Evolutionary conservation across 1,140 invertebrate species (phyloP).

Genomic region (Magallana angulata): DNA sequence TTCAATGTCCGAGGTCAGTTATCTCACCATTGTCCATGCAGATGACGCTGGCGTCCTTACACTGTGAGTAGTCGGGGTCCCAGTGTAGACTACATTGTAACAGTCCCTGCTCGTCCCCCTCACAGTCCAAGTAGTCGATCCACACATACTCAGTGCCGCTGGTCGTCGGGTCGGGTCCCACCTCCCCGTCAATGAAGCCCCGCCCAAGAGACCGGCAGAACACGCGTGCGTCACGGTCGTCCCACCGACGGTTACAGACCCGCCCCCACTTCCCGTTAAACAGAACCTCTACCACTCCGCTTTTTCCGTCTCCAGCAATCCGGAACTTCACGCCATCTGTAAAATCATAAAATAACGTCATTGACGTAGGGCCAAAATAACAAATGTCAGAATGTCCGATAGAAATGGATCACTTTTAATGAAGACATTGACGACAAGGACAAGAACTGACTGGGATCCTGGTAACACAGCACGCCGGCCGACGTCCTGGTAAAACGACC

Average conservation of each 20-base stretch:
- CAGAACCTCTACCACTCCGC: slow-evolving; percentile 80
- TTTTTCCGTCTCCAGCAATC: slow-evolving; percentile 55
- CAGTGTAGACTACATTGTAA: slow-evolving; percentile 57
- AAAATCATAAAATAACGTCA: neutral
- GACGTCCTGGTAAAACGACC: slow-evolving; percentile 43
- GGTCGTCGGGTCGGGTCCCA: slow-evolving; percentile 19
- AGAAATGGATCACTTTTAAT: too few species aligned
- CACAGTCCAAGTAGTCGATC: slow-evolving; percentile 61
- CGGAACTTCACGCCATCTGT: slow-evolving; percentile 57
- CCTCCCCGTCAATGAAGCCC: slow-evolving; percentile 59
- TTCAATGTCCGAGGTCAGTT: too few species aligned
- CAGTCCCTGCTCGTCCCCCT: slow-evolving; percentile 52
- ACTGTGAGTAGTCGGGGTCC: slow-evolving; percentile 51
- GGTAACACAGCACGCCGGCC: slow-evolving; percentile 64
- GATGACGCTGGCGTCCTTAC: slow-evolving; percentile 58
- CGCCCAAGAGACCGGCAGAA: slow-evolving; percentile 66
- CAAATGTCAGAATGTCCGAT: too few species aligned
- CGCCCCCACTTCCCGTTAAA: slow-evolving; percentile 68
- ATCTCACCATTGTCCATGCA: slow-evolving; percentile 61
- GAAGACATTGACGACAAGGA: neutral
- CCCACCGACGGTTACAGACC: slow-evolving; percentile 66
- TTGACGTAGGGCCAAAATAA: too few species aligned
- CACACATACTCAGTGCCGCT: slow-evolving; percentile 49
- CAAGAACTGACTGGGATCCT: slow-evolving; percentile 49
- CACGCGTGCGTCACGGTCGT: slow-evolving; percentile 59